Evolutionary conservation across 2,888 invertebrate genomes (phyloP), one percentile per base, ranked within the genome.

Genomic region (Brenthis ino): DNA sequence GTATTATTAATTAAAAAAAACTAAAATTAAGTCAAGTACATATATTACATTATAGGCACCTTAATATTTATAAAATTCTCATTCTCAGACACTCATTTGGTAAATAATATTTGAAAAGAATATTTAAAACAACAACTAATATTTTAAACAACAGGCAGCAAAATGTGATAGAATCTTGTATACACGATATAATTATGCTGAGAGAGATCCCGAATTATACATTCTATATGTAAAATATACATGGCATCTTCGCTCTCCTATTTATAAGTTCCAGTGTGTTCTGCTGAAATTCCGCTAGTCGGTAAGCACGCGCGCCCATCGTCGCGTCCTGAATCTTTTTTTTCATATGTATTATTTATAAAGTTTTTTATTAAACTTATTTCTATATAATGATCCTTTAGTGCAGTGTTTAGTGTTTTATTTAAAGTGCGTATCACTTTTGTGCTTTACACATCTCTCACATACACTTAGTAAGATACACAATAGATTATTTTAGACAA

Each of bases 181-280:
- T 57, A 57, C 63, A 63, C 47, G 65, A 69, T 63, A 66, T 66
- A 54, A 67, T 54, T 70, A 64, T 71, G 67, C 61, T 67, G 61
- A 68, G 61, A 71, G 70, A 72, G 70, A 65, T 76, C 75, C 76
- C 76, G 71, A 75, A 79, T 79, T 75, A 76, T 76, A 75, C 74
- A 78, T 80, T 80, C 80, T 81, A 80, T 79, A 79, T 78, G 80
- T 82, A 80, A 79, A 79, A 78, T 79, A 80, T 81, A 79, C 80
- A 78, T 79, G 80, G 80, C 77, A 78, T 73, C 81, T 80, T 82
- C 83, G 81, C 87, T 84, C 83, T 81, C 86, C 89, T 88, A 87
- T 88, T 91, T 88, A 94, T 94, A 94, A 94, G 93, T 82, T 93
- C 94, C 85, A 94, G 94, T 81, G 89, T 82, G 85, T 87, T 85